Conservation (phyloP, 2,888 invertebrate species). For the Cosmopolites sordidus region DNA sequence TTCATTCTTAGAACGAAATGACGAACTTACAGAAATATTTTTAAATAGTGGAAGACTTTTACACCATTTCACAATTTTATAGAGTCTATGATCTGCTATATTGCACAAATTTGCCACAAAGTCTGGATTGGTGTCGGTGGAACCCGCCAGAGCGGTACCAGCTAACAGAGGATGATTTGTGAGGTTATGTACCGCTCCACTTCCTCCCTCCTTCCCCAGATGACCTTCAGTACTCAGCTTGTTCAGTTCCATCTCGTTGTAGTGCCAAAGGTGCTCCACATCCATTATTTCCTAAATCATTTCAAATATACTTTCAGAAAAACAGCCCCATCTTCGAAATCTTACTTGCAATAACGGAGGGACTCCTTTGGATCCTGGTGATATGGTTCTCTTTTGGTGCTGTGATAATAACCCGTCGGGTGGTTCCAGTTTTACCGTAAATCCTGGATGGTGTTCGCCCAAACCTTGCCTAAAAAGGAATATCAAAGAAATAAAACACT, state of each 20-base stretch:
- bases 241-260: slow-evolving; percentile 77
- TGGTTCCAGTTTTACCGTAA: slow-evolving; percentile 54
- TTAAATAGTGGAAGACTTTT: slow-evolving; percentile 94
- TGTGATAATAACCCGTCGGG: slow-evolving; percentile 36
- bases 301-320: background rate
- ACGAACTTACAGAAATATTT: slow-evolving; percentile 74
- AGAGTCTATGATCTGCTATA: slow-evolving; percentile 91
- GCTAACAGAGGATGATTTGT: slow-evolving; percentile 56
- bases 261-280: slow-evolving; percentile 93
- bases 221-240: slow-evolving; percentile 54
- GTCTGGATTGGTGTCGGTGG: slow-evolving; percentile 69
- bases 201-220: slow-evolving; percentile 44
- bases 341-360: slow-evolving; percentile 67
- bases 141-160: slow-evolving; percentile 51
- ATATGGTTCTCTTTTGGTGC: slow-evolving; percentile 32
- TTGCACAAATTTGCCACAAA: slow-evolving; percentile 86
- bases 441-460: slow-evolving; percentile 37
- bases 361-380: slow-evolving; percentile 48
- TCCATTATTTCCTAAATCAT: slow-evolving; percentile 82
- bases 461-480: slow-evolving; percentile 17
- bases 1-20: background rate
- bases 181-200: slow-evolving; percentile 47
- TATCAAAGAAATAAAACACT: background rate
- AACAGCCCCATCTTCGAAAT: background rate
- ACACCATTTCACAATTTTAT: slow-evolving; percentile 98